A percentile compares a stretch with the other conserved stretches of the same genome.
These are phyloP conservation scores for Elysia crispata DNA, from an alignment of 2,888 invertebrate genomes.

Conservation along the genomic window DNA sequence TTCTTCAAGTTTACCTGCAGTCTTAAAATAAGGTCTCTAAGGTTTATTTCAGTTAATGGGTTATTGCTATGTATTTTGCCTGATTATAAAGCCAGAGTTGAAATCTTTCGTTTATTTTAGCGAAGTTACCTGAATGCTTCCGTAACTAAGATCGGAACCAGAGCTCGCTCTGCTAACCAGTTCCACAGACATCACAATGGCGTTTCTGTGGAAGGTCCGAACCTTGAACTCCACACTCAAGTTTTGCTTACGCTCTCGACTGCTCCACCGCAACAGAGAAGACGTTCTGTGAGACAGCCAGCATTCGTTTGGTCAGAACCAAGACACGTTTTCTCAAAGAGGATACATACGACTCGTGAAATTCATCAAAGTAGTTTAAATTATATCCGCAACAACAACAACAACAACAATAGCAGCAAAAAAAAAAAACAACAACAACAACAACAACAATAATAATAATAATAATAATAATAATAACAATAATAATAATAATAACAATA, in stretches of 20 bases:
- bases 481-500: conserved; percentile 4
- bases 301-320: no score
- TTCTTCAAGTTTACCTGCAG: no score
- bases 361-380: no score
- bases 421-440: not conserved
- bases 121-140: conserved; percentile 66
- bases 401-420: conserved; percentile 54
- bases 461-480: conserved; percentile 1
- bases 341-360: no score
- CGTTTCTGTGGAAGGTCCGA: conserved; percentile 62
- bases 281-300: conserved; percentile 50
- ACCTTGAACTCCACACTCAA: conserved; percentile 68
- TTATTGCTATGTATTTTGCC: no score
- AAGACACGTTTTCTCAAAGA: no score
- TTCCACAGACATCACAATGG: conserved; percentile 63
- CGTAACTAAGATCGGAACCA: conserved; percentile 59
- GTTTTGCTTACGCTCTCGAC: conserved; percentile 49
- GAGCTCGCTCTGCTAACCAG: conserved; percentile 56
- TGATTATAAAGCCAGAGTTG: no score
- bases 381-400: no score
- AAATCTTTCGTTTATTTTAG: not conserved
- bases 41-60: no score
- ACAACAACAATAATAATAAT: not conserved
- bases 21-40: no score
- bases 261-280: conserved; percentile 56